Conservation (phyloP, 1,140 invertebrate genomes). For the Bombus waltoni region DNA sequence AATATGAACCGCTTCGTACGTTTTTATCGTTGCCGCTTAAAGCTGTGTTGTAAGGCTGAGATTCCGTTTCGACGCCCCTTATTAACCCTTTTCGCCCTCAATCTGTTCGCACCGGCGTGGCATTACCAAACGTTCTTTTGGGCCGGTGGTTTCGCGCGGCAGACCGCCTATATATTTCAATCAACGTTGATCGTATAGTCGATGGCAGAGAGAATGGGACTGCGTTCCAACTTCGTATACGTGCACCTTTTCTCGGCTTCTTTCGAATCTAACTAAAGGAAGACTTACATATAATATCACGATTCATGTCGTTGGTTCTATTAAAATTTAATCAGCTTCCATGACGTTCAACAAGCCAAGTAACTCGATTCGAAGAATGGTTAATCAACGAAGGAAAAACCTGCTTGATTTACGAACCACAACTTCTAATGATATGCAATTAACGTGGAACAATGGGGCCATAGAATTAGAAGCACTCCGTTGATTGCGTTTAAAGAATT, state of each 20-base stretch:
- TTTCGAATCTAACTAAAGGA: background rate
- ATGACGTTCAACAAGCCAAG: background rate
- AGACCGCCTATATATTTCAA: background rate
- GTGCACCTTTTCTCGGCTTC: background rate
- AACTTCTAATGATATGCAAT: background rate
- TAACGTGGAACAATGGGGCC: background rate
- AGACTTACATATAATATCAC: background rate
- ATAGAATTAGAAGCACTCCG: slow-evolving; percentile 21
- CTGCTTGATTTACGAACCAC: background rate
- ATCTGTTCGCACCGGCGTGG: too few species aligned
- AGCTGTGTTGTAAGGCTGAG: background rate
- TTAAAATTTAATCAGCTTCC: background rate
- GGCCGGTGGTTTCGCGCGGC: background rate
- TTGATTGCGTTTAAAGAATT: slow-evolving; percentile 33
- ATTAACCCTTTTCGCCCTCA: slow-evolving; percentile 13
- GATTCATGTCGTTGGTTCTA: background rate
- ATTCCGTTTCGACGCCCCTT: slow-evolving; percentile 9
- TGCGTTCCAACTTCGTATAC: background rate
- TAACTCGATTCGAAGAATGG: background rate
- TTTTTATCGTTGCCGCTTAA: slow-evolving; percentile 44
- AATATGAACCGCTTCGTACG: slow-evolving; percentile 57
- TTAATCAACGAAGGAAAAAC: background rate
- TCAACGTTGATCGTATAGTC: background rate
- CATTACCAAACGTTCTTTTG: background rate
- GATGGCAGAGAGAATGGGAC: background rate